phyloP scores from a whole-genome alignment of 2,888 invertebrate genomes.

The Chymomyza caudatula region DNA sequence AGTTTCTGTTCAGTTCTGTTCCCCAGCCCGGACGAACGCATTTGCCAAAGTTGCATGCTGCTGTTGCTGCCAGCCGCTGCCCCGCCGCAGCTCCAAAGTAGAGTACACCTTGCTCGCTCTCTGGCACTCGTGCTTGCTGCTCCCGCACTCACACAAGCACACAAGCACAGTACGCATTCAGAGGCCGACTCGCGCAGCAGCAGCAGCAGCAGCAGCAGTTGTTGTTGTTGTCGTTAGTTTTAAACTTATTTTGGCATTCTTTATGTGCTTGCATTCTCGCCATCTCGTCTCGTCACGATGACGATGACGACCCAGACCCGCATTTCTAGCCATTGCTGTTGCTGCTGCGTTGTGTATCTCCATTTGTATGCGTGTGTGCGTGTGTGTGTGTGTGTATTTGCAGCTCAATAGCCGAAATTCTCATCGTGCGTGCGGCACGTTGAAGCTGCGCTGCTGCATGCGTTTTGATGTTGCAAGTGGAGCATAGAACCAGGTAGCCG shows the following conservation, averaged over 20 bases:
- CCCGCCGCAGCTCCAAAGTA: constrained; percentile 9
- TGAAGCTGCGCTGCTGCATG: background rate
- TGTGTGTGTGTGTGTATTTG: constrained; percentile 32
- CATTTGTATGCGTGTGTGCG: constrained; percentile 1
- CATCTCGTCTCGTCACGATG: constrained; percentile 39
- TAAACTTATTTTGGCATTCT: constrained; percentile 70
- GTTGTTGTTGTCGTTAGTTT: constrained; percentile 55
- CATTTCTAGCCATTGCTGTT: constrained; percentile 51
- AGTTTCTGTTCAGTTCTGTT: constrained; percentile 5
- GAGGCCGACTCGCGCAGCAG: background rate
- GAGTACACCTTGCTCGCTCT: background rate
- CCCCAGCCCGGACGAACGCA: constrained; percentile 45
- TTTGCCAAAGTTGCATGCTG: constrained; percentile 48
- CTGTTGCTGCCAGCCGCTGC: constrained; percentile 3
- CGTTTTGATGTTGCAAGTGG: constrained; percentile 52
- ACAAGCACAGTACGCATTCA: constrained; percentile 5
- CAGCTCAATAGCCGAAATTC: constrained; percentile 35
- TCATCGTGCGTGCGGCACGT: constrained; percentile 23
- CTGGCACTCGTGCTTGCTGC: constrained; percentile 27
- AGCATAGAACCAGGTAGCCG: constrained; percentile 23
- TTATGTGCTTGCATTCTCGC: constrained; percentile 63
- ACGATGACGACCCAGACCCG: constrained; percentile 69
- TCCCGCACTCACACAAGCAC: constrained; percentile 26
- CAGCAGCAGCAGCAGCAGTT: background rate
- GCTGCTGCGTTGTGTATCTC: constrained; percentile 11